These are phyloP conservation scores for Eretmochelys imbricata DNA, from an alignment of 2,113 vertebrate genomes.

Conservation along the genomic window DNA sequence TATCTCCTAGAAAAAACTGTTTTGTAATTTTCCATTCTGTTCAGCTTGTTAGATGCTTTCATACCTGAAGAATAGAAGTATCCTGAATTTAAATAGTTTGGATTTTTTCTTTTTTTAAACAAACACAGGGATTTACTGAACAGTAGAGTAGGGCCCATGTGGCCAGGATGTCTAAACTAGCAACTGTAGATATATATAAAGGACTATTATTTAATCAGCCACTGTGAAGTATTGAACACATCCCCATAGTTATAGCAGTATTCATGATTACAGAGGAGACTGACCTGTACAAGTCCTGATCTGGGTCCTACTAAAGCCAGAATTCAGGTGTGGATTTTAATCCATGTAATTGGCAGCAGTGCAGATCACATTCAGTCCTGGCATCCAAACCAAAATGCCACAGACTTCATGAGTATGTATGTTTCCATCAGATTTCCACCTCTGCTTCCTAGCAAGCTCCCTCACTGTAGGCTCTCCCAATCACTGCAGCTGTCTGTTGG, in stretches of 20 bases:
- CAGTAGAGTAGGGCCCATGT: background rate
- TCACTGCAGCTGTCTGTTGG: too few species aligned
- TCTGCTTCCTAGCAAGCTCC: background rate
- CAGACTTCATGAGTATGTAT: fast-evolving
- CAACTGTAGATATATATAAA: background rate
- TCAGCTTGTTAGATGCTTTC: background rate
- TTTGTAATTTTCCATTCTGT: background rate
- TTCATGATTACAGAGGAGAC: background rate
- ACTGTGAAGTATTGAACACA: fast-evolving
- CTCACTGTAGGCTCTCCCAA: background rate
- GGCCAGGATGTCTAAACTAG: background rate
- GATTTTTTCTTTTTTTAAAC: background rate
- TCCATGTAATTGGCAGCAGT: background rate
- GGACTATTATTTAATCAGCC: background rate
- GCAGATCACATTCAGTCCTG: background rate
- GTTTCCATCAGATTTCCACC: background rate
- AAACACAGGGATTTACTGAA: background rate
- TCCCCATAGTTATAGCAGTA: background rate
- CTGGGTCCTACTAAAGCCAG: background rate
- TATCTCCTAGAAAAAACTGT: background rate
- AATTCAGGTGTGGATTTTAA: background rate
- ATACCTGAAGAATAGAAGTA: background rate
- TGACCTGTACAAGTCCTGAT: background rate
- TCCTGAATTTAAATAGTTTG: background rate
- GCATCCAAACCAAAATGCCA: background rate